Base-by-base conservation (phyloP, 2,888 invertebrate species). In the Mythimna impura region DNA sequence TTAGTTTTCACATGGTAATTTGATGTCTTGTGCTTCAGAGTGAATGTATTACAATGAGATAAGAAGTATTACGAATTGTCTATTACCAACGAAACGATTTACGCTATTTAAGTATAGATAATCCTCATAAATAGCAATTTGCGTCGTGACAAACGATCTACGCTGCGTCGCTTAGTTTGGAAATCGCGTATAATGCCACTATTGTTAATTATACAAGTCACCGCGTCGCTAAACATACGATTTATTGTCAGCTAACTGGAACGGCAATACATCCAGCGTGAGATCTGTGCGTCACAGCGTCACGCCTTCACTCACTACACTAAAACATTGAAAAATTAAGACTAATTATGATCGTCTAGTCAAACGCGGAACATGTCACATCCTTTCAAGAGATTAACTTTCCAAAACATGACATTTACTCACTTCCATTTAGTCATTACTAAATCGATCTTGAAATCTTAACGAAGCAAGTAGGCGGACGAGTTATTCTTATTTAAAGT, bases 121-220 rank as follows among this genome's bases (percentile, higher is more conserved):
- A 96, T 95, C 95, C 92, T 94, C 94, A 94, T 95, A 94, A 95
- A 95, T 93, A 93, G 94, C 93, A 94, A 95, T 95, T 94, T 94
- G 92, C 91, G 91, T 94, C 93, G 94, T 94, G 96, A 95, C 95
- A 95, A 94, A 95, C 93, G 93, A 93, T 93, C 93, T 87, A 89
- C 87, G 89, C 88, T 89, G 91, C 90, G 93, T 89, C 89, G 92
- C 92, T 92, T 87, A 92, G 94, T 95, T 96, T 95, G 94, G 95
- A 95, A 96, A 96, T 95, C 94, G 94, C 94, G 92, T 93, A 93
- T 94, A 94, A 94, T 94, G 90, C 94, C 87, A 87, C 94, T 93
- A 95, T 96, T 95, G 96, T 96, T 95, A 94, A 96, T 95, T 95
- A 95, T 93, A 94, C 94, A 93, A 94, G 93, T 93, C 95, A 93